Percentiles rank a stretch among this genome's conserved stretches.
Evolutionary conservation across 2,113 vertebrate species (phyloP).

Genomic region (Coptodon rendalli): DNA sequence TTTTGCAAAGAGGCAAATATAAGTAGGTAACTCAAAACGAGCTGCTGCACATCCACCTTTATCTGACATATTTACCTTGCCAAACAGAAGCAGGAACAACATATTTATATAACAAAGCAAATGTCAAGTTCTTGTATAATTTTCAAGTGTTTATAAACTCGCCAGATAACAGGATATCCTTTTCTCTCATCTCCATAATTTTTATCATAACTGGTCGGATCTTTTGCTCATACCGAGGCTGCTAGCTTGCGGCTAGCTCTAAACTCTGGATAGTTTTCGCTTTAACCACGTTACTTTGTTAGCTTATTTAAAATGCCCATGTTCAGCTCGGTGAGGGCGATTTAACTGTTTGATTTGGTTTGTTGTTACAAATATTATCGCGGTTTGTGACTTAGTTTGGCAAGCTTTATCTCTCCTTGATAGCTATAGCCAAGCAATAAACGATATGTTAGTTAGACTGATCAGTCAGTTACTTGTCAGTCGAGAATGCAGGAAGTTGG

Average conservation of each 20-base stretch:
- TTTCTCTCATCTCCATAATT: background rate
- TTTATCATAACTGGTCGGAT: fast-evolving
- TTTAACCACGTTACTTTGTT: background rate
- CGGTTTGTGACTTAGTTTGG: background rate
- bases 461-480: background rate
- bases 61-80: background rate
- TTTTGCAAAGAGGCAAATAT: background rate
- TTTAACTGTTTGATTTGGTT: background rate
- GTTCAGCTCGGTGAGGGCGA: fast-evolving
- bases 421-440: background rate
- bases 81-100: background rate
- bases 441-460: background rate
- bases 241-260: background rate
- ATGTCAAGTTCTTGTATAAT: background rate
- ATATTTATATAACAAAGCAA: background rate
- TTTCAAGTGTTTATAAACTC: background rate
- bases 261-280: background rate
- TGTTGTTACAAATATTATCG: fast-evolving
- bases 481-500: background rate
- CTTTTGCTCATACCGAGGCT: background rate
- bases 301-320: background rate
- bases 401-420: background rate
- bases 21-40: background rate
- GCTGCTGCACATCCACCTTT: background rate
- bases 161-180: background rate